Evolutionary conservation across 1,140 invertebrate species (phyloP), one percentile per base, ranked within the genome.

Genomic region (Drosophila lacteicornis): DNA sequence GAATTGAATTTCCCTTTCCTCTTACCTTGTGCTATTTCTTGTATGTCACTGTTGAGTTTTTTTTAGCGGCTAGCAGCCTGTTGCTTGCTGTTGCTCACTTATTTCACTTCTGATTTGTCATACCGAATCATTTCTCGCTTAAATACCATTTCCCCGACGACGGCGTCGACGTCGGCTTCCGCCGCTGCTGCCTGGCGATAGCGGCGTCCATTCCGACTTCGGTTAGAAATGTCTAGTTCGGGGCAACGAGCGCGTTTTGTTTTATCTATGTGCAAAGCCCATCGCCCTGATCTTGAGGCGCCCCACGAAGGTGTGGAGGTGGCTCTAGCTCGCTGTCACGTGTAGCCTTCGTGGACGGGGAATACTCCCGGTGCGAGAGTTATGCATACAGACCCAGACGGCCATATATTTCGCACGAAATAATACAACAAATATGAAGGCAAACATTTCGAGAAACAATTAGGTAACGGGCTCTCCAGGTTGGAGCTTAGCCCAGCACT

Each of bases 51-150:
- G 33, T 50, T 27, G 11, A 47, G 47, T 36, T 62, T 60, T 61
- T 33, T 55, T 17, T 55, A 56, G 15, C 40, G 19, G 22, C 38
- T 53, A 36, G 55, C 47, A 55, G 58, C 61, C 42, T 79, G 67
- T 78, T 82, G 82, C 58, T 74, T 57, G 60, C 62, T 66, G 66
- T 56, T 79, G 82, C 80, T 79, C 69, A 84, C 68, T 82, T 90
- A 80, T 85, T 90, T 88, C 62, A 80, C 71, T 90, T 90, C 79
- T 90, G 85, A 90, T 81, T 79, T 82, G 85, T 91, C 82, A 90
- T 90, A 68, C 57, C 47, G 67, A 70, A 79, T 82, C 70, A 90
- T 85, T 77, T 82, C 63, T 49, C 86, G 69, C 65, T 90, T 90
- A 90, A 91, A 90, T 90, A 90, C 81, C 57, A 58, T 80, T 88